Percentiles rank a stretch among this genome's conserved stretches.
These are phyloP conservation scores for Phodopus roborovskii DNA, from an alignment of 2,113 vertebrate species.

Conservation along the genomic window DNA sequence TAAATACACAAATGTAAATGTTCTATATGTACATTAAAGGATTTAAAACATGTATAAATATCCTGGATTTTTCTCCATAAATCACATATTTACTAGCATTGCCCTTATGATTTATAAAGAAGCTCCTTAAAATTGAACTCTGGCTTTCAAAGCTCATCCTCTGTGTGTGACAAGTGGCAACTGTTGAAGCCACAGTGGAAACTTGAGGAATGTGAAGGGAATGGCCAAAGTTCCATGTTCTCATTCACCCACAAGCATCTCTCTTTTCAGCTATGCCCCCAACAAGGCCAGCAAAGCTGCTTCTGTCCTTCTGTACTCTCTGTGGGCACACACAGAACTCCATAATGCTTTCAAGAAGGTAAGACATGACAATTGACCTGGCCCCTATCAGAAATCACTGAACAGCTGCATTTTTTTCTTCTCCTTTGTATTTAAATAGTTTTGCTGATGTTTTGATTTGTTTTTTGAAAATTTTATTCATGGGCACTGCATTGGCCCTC, in stretches of 20 bases:
- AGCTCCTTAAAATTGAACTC: neutral
- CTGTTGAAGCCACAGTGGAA: neutral
- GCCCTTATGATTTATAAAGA: neutral
- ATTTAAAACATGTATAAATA: neutral
- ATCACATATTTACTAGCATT: neutral
- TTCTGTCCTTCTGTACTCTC: constrained; percentile 89
- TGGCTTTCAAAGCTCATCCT: neutral
- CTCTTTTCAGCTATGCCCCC: constrained; percentile 80
- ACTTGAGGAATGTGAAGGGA: no score
- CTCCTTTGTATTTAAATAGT: neutral
- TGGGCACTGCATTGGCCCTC: neutral
- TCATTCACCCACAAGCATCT: neutral
- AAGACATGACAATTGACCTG: neutral
- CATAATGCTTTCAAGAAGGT: constrained; percentile 92
- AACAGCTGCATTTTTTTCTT: neutral
- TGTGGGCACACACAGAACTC: constrained; percentile 92
- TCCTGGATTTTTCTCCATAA: neutral
- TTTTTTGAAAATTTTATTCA: neutral
- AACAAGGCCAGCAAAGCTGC: constrained; percentile 90
- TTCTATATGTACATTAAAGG: constrained; percentile 31
- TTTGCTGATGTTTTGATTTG: neutral
- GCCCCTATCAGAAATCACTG: neutral
- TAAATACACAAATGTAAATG: constrained; percentile 26
- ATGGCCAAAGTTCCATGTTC: neutral
- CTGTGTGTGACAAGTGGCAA: neutral